Percentiles rank a stretch among this genome's conserved stretches.
These are phyloP conservation scores for Porites rus DNA, from an alignment of 92 coral and sea anemone species.

Conservation along the genomic window DNA sequence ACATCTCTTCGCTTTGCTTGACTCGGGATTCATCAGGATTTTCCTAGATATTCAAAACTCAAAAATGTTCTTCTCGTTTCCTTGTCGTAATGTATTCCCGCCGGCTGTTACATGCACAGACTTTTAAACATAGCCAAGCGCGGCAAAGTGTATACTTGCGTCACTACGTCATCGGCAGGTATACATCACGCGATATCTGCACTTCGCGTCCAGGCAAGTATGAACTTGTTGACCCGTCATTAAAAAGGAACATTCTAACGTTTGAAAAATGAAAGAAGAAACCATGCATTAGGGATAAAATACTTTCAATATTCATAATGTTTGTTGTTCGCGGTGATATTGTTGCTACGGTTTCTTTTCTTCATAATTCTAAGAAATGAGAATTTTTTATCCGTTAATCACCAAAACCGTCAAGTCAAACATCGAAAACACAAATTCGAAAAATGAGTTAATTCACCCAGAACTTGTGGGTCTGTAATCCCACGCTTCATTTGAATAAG, in stretches of 20 bases:
- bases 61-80: neutral
- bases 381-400: neutral
- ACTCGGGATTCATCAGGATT: neutral
- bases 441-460: neutral
- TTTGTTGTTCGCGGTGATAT: no score
- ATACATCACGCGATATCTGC: neutral
- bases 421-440: neutral
- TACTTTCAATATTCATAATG: no score
- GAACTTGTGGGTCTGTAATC: neutral
- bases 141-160: constrained; percentile 37
- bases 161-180: constrained; percentile 51
- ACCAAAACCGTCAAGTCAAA: neutral
- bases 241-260: neutral
- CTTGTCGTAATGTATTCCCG: neutral
- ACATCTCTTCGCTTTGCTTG: constrained; percentile 59
- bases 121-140: neutral
- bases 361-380: neutral
- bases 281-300: neutral
- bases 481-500: neutral
- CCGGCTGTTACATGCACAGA: neutral
- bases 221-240: constrained; percentile 15
- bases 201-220: constrained; percentile 18
- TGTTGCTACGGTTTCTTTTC: no score
- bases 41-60: neutral
- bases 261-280: neutral